Evolutionary conservation across 2,797 vertebrate genomes (phyloP).

Genomic region (Margarornis squamiger): DNA sequence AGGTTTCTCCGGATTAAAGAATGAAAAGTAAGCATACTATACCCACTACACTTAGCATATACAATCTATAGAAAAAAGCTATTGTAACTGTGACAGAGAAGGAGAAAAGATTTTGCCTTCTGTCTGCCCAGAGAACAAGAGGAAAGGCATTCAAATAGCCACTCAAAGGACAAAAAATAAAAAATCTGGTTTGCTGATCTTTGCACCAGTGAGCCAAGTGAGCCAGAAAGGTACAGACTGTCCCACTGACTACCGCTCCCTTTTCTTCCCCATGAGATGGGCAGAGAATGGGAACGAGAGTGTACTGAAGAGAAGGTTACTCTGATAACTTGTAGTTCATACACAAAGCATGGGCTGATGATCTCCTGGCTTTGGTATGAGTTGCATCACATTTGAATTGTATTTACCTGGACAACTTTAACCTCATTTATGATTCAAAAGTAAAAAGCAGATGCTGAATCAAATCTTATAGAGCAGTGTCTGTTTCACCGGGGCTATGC

Average conservation of each 20-base stretch:
- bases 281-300: neutral
- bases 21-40: neutral
- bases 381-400: neutral
- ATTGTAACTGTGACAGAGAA: neutral
- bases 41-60: neutral
- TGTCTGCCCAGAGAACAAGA: neutral
- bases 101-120: neutral
- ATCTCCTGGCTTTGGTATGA: neutral
- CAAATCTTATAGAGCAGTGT: neutral
- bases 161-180: neutral
- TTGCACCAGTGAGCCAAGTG: neutral
- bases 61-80: neutral
- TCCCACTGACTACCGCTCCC: neutral
- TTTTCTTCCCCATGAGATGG: neutral
- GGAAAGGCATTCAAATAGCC: neutral
- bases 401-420: conserved; percentile 1
- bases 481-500: neutral
- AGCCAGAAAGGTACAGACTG: neutral
- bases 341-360: neutral
- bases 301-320: neutral
- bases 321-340: neutral
- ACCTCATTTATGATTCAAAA: neutral
- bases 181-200: neutral
- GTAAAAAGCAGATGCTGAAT: conserved; percentile 1
- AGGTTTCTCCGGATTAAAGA: neutral